Percentiles rank a stretch among this genome's conserved stretches.
Evolutionary conservation across 2,113 vertebrate genomes (phyloP).

Genomic region (Fulica atra): DNA sequence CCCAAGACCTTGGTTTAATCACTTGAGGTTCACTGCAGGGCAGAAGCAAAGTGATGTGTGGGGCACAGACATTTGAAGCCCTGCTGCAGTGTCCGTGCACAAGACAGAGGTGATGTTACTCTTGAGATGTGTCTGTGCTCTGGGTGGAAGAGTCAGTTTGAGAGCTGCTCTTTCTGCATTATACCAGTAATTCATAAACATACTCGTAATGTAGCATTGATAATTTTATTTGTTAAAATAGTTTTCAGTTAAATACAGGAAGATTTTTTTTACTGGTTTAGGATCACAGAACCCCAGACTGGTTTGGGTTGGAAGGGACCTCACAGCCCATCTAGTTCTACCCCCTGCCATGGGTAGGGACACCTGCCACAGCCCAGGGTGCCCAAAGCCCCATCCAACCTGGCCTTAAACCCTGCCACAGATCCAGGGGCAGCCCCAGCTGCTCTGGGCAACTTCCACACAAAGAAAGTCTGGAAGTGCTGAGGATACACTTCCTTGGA

Average conservation of each 20-base stretch:
- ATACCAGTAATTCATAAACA: neutral
- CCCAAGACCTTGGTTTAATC: neutral
- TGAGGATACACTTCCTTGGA: neutral
- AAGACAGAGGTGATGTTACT: neutral
- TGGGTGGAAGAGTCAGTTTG: neutral
- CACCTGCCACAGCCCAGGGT: neutral
- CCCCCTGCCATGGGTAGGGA: neutral
- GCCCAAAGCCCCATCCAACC: rapidly evolving
- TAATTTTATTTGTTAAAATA: neutral
- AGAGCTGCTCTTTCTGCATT: neutral
- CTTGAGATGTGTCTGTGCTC: neutral
- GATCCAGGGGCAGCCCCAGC: neutral
- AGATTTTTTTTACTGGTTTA: neutral
- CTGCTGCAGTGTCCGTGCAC: neutral
- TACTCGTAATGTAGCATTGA: neutral
- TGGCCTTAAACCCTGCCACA: neutral
- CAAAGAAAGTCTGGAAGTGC: neutral
- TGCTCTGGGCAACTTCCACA: neutral
- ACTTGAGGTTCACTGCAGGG: neutral
- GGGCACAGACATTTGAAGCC: neutral
- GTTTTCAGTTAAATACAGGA: neutral
- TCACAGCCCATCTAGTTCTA: neutral
- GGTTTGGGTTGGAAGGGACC: neutral
- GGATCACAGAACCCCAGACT: neutral
- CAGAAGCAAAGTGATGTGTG: neutral